phyloP scores from a whole-genome alignment of 2,797 vertebrate species.

The Emydoidea blandingii region DNA sequence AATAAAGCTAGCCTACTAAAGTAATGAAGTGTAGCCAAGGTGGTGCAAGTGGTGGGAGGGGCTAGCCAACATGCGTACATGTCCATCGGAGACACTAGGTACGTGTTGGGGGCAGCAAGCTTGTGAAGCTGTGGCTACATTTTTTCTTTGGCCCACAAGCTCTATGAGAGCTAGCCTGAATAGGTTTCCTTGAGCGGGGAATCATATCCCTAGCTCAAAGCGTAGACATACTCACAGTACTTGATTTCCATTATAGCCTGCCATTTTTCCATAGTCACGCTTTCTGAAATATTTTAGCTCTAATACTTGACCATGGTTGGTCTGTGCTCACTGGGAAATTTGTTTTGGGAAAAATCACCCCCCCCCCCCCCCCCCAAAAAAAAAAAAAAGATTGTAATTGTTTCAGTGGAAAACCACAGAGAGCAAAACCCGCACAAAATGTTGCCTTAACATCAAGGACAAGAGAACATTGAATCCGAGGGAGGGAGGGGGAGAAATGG shows the following conservation, averaged over 20 bases:
- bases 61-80: background rate
- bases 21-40: background rate
- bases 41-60: background rate
- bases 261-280: background rate
- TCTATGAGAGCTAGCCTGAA: background rate
- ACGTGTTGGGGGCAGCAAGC: background rate
- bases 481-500: background rate
- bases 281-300: background rate
- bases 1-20: background rate
- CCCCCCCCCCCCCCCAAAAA: accelerated
- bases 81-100: background rate
- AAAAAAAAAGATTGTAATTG: background rate
- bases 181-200: background rate
- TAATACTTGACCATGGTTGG: background rate
- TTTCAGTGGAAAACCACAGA: background rate
- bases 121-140: background rate
- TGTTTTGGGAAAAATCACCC: background rate
- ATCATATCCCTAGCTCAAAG: background rate
- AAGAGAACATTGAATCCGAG: background rate
- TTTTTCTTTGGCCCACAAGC: background rate
- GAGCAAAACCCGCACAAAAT: background rate
- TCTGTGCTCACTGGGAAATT: background rate
- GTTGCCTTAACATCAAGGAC: background rate
- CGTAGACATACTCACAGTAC: background rate
- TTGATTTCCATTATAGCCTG: background rate